Conservation (phyloP, 2,888 invertebrate species). For the Leucoptera coffeella region DNA sequence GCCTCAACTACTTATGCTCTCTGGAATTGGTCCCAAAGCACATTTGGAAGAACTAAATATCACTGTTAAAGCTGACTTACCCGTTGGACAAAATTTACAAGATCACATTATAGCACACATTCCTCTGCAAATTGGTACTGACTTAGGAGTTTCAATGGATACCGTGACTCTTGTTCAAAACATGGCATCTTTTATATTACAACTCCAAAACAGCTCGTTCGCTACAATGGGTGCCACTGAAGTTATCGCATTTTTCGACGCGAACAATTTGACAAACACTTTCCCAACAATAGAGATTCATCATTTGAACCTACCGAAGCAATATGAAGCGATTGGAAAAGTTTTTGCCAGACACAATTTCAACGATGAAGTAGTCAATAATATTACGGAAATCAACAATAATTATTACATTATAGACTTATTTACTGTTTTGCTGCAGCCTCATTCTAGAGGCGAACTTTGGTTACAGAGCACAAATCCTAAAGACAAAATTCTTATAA, state of each 20-base stretch:
- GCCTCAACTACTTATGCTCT: too few species aligned
- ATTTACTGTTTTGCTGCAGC: constrained; percentile 11
- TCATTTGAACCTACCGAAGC: too few species aligned
- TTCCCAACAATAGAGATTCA: constrained; percentile 27
- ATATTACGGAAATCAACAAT: constrained; percentile 5
- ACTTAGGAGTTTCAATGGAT: constrained; percentile 8
- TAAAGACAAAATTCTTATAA: constrained; percentile 42
- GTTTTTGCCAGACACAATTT: constrained; percentile 4
- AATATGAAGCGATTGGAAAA: too few species aligned
- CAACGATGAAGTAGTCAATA: neutral
- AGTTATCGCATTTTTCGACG: constrained; percentile 58
- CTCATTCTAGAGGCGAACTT: constrained; percentile 29
- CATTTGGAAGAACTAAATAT: constrained; percentile 15
- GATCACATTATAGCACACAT: constrained; percentile 21
- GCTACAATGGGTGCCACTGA: constrained; percentile 61
- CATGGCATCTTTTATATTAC: constrained; percentile 19
- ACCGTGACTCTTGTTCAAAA: constrained; percentile 6
- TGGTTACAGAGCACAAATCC: constrained; percentile 42
- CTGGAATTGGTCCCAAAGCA: too few species aligned
- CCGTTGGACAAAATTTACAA: too few species aligned
- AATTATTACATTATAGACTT: constrained; percentile 9
- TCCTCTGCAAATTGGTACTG: constrained; percentile 11
- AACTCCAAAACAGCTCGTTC: constrained; percentile 52
- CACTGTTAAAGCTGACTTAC: constrained; percentile 17
- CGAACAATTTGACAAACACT: constrained; percentile 49